A percentile compares a stretch with the other conserved stretches of the same genome.
Evolutionary conservation across 1,140 invertebrate species (phyloP).

Genomic region (Achroia grisella): DNA sequence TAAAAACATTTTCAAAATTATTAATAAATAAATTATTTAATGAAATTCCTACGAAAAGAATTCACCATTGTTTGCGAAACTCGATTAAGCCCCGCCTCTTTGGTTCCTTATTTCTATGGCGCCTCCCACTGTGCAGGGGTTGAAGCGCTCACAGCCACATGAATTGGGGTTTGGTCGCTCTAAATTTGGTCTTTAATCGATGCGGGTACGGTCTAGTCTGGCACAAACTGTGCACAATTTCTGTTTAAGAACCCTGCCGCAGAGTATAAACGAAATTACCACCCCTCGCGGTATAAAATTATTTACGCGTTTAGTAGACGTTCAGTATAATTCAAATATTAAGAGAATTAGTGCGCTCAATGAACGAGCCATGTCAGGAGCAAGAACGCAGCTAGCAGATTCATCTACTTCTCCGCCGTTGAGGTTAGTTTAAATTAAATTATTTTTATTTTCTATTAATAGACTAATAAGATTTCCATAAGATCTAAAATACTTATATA

Average conservation of each 20-base stretch:
- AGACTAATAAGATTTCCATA: too few species aligned
- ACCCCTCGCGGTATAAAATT: conserved; percentile 55
- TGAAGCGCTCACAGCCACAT: conserved; percentile 11
- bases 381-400: conserved; percentile 53
- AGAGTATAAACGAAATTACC: conserved; percentile 23
- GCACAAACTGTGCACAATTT: conserved; percentile 7
- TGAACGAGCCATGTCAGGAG: conserved; percentile 35
- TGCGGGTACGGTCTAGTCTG: neutral
- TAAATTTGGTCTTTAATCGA: conserved; percentile 7
- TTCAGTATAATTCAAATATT: conserved; percentile 29
- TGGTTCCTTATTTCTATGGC: conserved; percentile 12
- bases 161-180: neutral
- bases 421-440: conserved; percentile 43
- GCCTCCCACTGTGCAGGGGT: conserved; percentile 35
- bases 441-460: too few species aligned
- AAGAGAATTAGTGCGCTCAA: conserved; percentile 5
- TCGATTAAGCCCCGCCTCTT: conserved; percentile 7
- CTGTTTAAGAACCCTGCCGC: neutral
- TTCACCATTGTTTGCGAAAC: conserved; percentile 1
- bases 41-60: too few species aligned
- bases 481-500: too few species aligned
- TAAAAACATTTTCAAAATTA: too few species aligned
- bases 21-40: too few species aligned
- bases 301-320: conserved; percentile 21
- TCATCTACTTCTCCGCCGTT: conserved; percentile 57